phyloP scores from a whole-genome alignment of 2,113 vertebrate genomes.

The Penelope pileata region DNA sequence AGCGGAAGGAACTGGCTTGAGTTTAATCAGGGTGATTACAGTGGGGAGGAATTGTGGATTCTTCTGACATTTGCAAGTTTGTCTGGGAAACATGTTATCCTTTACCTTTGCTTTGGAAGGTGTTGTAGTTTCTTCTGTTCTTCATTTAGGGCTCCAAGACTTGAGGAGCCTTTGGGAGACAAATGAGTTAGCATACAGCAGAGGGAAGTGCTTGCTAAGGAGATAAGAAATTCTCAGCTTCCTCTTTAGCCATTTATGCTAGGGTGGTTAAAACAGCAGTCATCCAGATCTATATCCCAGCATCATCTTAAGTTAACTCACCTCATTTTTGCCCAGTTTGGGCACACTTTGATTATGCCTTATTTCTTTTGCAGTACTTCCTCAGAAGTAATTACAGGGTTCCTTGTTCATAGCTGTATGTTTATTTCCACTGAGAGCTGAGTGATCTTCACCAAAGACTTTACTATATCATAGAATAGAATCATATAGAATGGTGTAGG shows the following conservation, averaged over 20 bases:
- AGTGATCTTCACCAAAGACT: not conserved
- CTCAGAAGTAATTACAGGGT: not conserved
- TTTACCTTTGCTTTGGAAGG: not conserved
- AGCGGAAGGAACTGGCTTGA: not conserved
- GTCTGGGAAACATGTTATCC: not conserved
- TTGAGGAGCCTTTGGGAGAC: not conserved
- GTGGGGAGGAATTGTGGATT: not conserved
- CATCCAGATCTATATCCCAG: not conserved
- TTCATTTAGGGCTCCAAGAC: not conserved
- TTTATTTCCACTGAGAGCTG: not conserved
- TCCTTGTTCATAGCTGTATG: not conserved
- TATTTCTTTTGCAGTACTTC: not conserved
- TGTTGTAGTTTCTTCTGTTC: not conserved
- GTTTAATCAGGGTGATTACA: not conserved
- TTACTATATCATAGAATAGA: too few species aligned
- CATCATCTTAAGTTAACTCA: not conserved
- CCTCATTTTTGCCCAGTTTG: not conserved
- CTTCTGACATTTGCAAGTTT: not conserved
- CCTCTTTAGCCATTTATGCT: not conserved
- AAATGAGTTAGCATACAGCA: not conserved
- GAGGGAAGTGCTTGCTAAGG: not conserved
- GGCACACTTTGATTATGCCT: too few species aligned
- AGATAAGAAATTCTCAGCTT: not conserved
- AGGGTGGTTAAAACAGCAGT: not conserved
- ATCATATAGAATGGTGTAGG: too few species aligned